Conservation (phyloP, 2,113 vertebrate genomes). For the Alethe diademata region DNA sequence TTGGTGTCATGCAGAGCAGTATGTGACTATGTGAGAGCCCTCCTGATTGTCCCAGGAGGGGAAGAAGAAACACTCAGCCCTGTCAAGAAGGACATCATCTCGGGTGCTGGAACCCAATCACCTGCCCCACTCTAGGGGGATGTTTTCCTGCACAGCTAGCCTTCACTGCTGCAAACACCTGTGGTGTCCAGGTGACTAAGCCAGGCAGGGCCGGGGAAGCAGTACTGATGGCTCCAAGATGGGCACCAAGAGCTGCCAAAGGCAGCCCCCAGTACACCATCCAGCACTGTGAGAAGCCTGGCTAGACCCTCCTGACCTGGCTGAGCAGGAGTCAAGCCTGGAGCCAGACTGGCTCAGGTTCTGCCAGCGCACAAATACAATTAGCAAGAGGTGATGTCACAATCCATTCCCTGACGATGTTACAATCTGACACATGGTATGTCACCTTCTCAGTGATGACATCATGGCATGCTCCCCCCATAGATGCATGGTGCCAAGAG, state of each 20-base stretch:
- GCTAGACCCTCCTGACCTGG: neutral
- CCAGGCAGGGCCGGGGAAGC: neutral
- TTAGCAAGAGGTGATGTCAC: neutral
- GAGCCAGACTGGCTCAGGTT: neutral
- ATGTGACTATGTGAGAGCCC: neutral
- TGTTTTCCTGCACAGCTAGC: neutral
- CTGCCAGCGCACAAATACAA: neutral
- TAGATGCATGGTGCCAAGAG: neutral
- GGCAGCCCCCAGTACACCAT: neutral
- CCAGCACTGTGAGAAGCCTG: neutral
- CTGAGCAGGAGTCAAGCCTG: neutral
- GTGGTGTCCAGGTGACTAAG: neutral
- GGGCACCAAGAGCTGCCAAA: neutral
- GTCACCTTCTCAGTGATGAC: neutral
- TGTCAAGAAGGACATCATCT: neutral
- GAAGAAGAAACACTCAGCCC: neutral
- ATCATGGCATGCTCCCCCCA: neutral
- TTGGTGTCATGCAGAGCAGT: neutral
- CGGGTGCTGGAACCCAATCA: neutral
- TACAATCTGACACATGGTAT: neutral
- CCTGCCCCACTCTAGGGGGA: fast-evolving
- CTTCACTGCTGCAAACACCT: neutral
- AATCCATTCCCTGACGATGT: neutral
- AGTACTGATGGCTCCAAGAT: neutral
- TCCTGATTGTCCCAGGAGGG: neutral